Base-by-base conservation (phyloP, 2,888 invertebrate genomes). In the Amaurobius ferox region DNA sequence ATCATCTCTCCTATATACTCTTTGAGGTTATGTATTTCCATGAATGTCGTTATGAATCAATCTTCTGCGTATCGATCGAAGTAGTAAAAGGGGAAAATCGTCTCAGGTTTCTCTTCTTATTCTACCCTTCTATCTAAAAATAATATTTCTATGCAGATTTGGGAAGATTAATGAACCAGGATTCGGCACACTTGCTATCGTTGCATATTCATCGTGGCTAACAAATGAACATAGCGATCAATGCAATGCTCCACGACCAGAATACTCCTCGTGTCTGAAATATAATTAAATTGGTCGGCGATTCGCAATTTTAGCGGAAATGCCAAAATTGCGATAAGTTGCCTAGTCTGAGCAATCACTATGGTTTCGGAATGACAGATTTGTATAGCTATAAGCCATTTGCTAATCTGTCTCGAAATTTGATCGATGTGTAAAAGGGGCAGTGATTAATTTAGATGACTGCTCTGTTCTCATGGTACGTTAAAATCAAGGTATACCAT, bases 231-330 rank as follows among this genome's bases (percentile, higher is more conserved):
- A 2, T 6, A 55, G 28, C 35, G 68, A 32, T 68, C 67, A 68
- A 78, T 70, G 68, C 78, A 55, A 11, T 61, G 35, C 13, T 44
- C 55, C 68, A 28, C 28, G 48, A 48, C 35, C 29, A 23, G 61
- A 55, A 61, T 78, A 29, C 55, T 39, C 55, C 30, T 32, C 32
- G 28, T 55, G 39, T n/a, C n/a, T 61, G 55, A 16, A 32, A 32
- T 78, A 39, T 70, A 78, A 78, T 78, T 68, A 78, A 39, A 76
- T 76, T 76, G 32, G 3, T 11, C 44, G 48, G 30, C 67, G 32
- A 29, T 23, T 30, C 39, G 61, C 40, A 30, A 61, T 70, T 61
- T 35, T 35, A 68, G 35, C 30, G 35, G 55, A 35, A 78, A 67
- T n/a, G 55, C 28, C 48, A 77, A 61, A 66, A 68, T 67, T 77